A percentile compares a stretch with the other conserved stretches of the same genome.
Evolutionary conservation across 2,797 vertebrate species (phyloP).

Genomic region (Dermochelys coriacea): DNA sequence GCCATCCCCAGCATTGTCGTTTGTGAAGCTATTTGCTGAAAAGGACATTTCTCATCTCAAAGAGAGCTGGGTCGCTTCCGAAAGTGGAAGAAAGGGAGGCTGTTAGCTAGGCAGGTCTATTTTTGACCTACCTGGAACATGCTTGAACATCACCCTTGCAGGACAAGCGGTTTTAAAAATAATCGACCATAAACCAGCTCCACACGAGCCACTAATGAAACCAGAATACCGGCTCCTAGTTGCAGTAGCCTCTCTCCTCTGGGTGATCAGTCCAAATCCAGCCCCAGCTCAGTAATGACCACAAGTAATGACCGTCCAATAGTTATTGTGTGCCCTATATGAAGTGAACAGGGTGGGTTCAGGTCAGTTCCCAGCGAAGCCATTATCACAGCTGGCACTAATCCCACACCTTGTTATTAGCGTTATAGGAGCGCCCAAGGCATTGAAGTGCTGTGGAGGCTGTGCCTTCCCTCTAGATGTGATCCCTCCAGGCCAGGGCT

Average conservation of each 20-base stretch:
- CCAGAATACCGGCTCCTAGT: rapidly evolving
- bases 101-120: background rate
- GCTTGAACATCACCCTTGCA: background rate
- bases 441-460: rapidly evolving
- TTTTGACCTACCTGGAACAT: conserved; percentile 31
- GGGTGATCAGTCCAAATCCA: background rate
- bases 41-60: conserved; percentile 1
- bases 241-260: background rate
- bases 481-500: background rate
- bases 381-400: background rate
- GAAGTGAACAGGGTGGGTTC: background rate
- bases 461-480: background rate
- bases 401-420: background rate
- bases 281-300: background rate
- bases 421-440: background rate
- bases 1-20: background rate
- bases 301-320: background rate
- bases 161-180: conserved; percentile 20
- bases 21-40: background rate
- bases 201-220: rapidly evolving
- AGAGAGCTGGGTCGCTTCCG: background rate
- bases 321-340: background rate
- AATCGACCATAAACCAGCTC: background rate
- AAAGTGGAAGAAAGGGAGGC: background rate
- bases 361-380: background rate